Evolutionary conservation across 2,113 vertebrate genomes (phyloP), one percentile per base, ranked within the genome.

Genomic region (Chroicocephalus ridibundus): DNA sequence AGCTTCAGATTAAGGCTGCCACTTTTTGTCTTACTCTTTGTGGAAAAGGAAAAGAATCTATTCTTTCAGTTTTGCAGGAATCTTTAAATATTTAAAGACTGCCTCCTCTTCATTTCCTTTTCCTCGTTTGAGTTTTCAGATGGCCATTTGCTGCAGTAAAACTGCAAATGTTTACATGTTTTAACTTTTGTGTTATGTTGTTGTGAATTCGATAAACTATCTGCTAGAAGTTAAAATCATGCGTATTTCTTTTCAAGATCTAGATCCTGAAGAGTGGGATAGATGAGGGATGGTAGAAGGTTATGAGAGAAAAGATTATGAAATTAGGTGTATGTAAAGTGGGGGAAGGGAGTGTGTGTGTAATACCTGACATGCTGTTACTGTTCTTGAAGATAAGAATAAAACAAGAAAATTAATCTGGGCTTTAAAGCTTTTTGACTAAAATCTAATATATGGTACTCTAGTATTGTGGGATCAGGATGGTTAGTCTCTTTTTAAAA

Each of bases 401-500:
- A 91, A 94, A 95, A 17, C 25, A 87, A 93, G 42, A 84, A 74
- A 88, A 85, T 60, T 36, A 61, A 74, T 55, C 32, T 77, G 55
- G 46, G 21, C 42, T 87, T 94, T 44, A 42, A 82, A 66, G 66
- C 87, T 89, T 64, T 64, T 77, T 94, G 5, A 82, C 38, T 86
- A 58, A 87, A 91, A 55, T 64, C 25, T 85, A 80, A 47, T 81
- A 62, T 51, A 68, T 0, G 71, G 55, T 95, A 92, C 83, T 79
- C 29, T 72, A 82, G 42, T 89, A 42, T 40, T 88, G 77, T 80
- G 77, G 75, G 78, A 97, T 97, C 85, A 93, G 82, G 77, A 93
- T 97, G 93, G 76, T 95, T 97, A 95, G 70, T 83, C 13, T 95
- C 38, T 88, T 80, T 96, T 74, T 52, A 29, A 12, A 66, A 66